Conservation (phyloP, 2,113 vertebrate species). For the Potamarius usumacintae region DNA sequence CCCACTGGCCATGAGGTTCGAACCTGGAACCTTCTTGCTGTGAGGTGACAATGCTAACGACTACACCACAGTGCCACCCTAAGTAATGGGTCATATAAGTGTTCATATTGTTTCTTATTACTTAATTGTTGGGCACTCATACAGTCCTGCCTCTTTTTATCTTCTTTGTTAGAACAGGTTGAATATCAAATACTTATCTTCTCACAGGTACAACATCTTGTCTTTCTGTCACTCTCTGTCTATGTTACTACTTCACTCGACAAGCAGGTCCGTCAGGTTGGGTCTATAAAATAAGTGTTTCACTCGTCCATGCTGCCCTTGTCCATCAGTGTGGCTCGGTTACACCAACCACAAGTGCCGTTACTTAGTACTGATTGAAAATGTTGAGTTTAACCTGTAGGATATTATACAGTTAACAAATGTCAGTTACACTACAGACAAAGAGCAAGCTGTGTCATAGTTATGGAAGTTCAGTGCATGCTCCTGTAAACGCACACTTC, state of each 20-base stretch:
- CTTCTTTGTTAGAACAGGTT: not conserved
- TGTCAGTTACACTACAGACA: not conserved
- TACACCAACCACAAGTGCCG: not conserved
- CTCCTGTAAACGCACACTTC: slow-evolving; percentile 2
- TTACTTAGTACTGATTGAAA: not conserved
- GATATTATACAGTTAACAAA: not conserved
- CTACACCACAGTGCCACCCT: too few relatives aligned
- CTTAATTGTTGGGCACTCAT: too few relatives aligned
- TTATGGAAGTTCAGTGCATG: slow-evolving; percentile 13
- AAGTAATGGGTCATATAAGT: not conserved
- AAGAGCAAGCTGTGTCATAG: not conserved
- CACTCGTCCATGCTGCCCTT: not conserved
- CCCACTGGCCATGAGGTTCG: too few relatives aligned
- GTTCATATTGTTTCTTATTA: not conserved
- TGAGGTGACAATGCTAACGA: too few relatives aligned
- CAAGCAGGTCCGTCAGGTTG: too few relatives aligned
- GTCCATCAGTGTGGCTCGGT: slow-evolving; percentile 40
- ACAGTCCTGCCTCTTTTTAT: not conserved
- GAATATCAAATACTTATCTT: not conserved
- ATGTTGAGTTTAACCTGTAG: not conserved
- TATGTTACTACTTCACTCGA: too few relatives aligned
- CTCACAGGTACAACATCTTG: too few relatives aligned
- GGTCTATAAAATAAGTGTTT: too few relatives aligned
- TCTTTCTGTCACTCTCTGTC: too few relatives aligned
- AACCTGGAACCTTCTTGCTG: too few relatives aligned